Evolutionary conservation across 92 coral and sea anemone genomes (phyloP).

Genomic region (Umimayanthus kanabou): DNA sequence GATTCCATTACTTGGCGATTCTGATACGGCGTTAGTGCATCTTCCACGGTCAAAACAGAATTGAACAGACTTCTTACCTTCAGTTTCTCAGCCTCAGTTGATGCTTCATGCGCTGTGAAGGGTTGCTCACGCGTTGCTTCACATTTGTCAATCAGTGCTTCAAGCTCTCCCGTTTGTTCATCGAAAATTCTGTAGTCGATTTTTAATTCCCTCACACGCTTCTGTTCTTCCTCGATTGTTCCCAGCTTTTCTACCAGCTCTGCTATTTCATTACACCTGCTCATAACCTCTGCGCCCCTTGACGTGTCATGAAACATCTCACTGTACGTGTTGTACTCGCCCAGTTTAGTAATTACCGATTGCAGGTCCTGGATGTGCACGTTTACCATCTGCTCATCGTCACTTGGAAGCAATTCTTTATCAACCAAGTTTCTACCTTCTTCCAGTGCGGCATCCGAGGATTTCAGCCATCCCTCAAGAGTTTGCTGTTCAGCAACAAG

Average conservation of each 20-base stretch:
- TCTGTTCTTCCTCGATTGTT: slow-evolving; percentile 32
- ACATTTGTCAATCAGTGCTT: slow-evolving; percentile 48
- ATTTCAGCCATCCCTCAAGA: slow-evolving; percentile 70
- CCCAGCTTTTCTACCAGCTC: slow-evolving; percentile 36
- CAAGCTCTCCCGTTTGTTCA: slow-evolving; percentile 30
- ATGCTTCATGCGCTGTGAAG: slow-evolving; percentile 56
- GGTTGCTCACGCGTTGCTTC: slow-evolving; percentile 34
- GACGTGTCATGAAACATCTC: slow-evolving; percentile 40
- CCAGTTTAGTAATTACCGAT: slow-evolving; percentile 52
- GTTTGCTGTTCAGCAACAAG: slow-evolving; percentile 75
- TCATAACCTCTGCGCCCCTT: slow-evolving; percentile 36
- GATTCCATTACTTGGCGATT: neutral
- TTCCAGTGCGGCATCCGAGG: slow-evolving; percentile 46
- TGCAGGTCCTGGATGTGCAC: slow-evolving; percentile 36
- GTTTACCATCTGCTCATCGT: neutral
- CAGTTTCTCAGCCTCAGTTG: slow-evolving; percentile 28
- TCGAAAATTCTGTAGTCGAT: slow-evolving; percentile 34
- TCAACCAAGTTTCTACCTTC: slow-evolving; percentile 38
- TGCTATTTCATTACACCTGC: slow-evolving; percentile 25
- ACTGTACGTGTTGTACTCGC: slow-evolving; percentile 54
- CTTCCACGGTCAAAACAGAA: neutral
- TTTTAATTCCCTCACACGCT: slow-evolving; percentile 41
- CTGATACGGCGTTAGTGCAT: slow-evolving; percentile 13
- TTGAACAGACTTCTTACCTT: slow-evolving; percentile 52
- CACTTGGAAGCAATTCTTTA: slow-evolving; percentile 17